phyloP scores from a whole-genome alignment of 2,113 vertebrate species.

The Capricornis sumatraensis region DNA sequence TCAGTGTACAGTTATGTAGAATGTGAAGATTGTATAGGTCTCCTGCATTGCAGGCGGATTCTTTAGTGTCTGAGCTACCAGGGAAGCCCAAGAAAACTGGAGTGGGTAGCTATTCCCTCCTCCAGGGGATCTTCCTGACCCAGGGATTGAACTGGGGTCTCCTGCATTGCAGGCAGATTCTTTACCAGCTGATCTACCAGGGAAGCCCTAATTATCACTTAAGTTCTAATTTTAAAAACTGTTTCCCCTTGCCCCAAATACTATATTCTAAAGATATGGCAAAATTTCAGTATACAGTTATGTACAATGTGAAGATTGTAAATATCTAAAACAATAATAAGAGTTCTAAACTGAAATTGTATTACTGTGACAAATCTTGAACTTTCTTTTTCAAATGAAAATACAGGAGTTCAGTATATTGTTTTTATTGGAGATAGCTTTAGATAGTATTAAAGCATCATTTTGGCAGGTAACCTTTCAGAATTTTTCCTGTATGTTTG shows the following conservation, averaged over 20 bases:
- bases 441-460: not conserved
- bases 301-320: not conserved
- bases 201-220: not conserved
- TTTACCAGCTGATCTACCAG: not conserved
- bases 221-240: conserved; percentile 16
- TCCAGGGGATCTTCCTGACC: not conserved
- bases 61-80: not conserved
- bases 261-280: not conserved
- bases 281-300: not conserved
- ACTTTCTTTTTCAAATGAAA: conserved; percentile 17
- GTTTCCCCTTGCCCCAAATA: not conserved
- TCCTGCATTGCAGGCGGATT: not conserved
- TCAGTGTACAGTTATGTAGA: not conserved
- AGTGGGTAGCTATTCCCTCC: not conserved
- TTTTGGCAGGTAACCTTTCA: conserved; percentile 12
- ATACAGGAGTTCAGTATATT: not conserved
- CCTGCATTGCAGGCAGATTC: not conserved
- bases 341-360: not conserved
- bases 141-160: not conserved
- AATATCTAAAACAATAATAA: not conserved
- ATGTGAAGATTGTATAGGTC: not conserved
- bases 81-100: not conserved
- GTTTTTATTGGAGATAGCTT: not conserved
- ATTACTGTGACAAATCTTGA: conserved; percentile 20
- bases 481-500: not conserved